A percentile compares a stretch with the other conserved stretches of the same genome.
These are phyloP conservation scores for Zeugodacus cucurbitae DNA, from an alignment of 1,140 invertebrate genomes.

Conservation along the genomic window DNA sequence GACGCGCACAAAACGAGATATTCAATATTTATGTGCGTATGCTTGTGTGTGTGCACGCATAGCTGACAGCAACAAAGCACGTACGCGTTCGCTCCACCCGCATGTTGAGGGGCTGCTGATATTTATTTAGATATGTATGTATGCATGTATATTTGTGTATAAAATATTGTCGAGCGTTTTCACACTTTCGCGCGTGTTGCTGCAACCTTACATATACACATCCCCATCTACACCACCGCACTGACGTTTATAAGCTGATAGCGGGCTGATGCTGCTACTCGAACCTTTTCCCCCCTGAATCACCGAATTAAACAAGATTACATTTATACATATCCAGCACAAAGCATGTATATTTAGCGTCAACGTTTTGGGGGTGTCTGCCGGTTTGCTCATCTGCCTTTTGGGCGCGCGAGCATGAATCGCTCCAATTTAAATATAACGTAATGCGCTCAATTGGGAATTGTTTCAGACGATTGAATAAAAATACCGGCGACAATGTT, in stretches of 20 bases:
- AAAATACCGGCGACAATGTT: constrained; percentile 26
- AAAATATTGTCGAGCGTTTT: background rate
- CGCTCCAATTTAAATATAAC: constrained; percentile 29
- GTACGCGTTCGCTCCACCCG: background rate
- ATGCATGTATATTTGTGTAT: background rate
- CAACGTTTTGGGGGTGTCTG: background rate
- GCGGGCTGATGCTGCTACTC: background rate
- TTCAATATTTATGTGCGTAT: too few relatives aligned
- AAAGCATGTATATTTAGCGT: background rate
- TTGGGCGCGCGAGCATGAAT: background rate
- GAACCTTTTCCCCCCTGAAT: background rate
- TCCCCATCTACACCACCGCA: background rate
- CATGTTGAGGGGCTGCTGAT: background rate
- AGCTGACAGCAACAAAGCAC: too few relatives aligned
- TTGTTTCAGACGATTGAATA: constrained; percentile 39
- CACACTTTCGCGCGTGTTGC: background rate
- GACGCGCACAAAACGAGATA: background rate
- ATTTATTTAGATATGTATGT: too few relatives aligned
- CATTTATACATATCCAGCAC: background rate
- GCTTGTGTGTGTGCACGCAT: too few relatives aligned
- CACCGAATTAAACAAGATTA: background rate
- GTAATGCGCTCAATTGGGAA: constrained; percentile 38
- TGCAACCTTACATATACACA: too few relatives aligned
- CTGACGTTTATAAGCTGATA: background rate
- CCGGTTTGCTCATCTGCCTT: background rate